phyloP scores from a whole-genome alignment of 1,140 invertebrate species.

The Drosophila albomicans region DNA sequence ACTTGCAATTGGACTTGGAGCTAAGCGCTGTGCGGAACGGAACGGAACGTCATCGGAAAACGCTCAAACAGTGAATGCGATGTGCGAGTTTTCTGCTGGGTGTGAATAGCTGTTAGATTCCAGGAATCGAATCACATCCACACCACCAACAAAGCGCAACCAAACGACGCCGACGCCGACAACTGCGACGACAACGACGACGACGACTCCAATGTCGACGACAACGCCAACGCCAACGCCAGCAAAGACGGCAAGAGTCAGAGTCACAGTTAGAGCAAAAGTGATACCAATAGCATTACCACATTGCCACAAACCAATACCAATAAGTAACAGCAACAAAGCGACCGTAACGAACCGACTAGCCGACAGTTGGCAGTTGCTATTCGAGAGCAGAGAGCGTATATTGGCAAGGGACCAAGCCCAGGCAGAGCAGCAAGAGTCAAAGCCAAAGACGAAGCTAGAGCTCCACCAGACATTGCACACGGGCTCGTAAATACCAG shows the following conservation, averaged over 20 bases:
- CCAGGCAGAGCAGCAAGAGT: background rate
- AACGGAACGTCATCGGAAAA: constrained; percentile 76
- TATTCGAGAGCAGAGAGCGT: constrained; percentile 3
- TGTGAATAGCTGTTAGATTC: constrained; percentile 85
- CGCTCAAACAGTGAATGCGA: constrained; percentile 77
- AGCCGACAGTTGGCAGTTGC: too few species aligned
- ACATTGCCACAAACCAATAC: constrained; percentile 18
- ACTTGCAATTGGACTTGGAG: constrained; percentile 53
- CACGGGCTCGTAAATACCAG: constrained; percentile 77
- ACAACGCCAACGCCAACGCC: constrained; percentile 19
- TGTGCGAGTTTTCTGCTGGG: constrained; percentile 81
- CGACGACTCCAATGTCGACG: constrained; percentile 42
- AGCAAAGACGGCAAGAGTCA: constrained; percentile 52
- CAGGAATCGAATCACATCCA: constrained; percentile 76
- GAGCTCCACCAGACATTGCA: constrained; percentile 33
- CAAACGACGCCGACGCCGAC: constrained; percentile 35
- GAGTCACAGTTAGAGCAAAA: constrained; percentile 36
- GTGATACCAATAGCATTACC: constrained; percentile 26
- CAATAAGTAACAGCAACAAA: constrained; percentile 65
- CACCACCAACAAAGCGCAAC: constrained; percentile 40
- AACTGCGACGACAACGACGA: constrained; percentile 18
- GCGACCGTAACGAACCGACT: constrained; percentile 62
- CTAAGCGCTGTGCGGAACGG: constrained; percentile 45
- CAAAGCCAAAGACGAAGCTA: background rate
- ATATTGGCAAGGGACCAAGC: constrained; percentile 29